Base-by-base conservation (phyloP, 2,113 vertebrate species). In the Mesocricetus auratus region DNA sequence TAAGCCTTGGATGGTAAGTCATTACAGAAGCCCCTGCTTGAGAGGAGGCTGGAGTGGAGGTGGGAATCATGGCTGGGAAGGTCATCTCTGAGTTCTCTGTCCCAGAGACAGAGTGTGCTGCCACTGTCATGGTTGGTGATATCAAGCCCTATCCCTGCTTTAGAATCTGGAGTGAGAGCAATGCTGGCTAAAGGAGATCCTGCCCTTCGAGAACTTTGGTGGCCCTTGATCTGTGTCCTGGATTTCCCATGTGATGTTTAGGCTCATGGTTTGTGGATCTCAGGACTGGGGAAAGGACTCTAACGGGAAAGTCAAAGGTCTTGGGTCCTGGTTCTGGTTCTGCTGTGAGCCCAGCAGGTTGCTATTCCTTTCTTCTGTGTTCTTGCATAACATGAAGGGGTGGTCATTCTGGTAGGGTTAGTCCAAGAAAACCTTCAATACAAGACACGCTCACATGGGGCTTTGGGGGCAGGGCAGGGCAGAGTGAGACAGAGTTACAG, bases 101-200 rank as follows among this genome's bases (percentile, higher is more conserved):
- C 42, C 31, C 7, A 5, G 12, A 39, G n/a, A 39, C 39, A 66
- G 75, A 33, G 10, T 13, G 0, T 5, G 15, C 79, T 31, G 12
- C 31, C 4, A 1, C 19, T 33, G 15, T 21, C 7, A 17, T 8
- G 3, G 3, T 15, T 12, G 12, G 53, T 56, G 53, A 56, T 56
- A 11, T 26, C 7, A 17, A 6, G 2, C 11, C 22, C 22, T 10
- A 7, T 86, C 53, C 36, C 31, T 17, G 26, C 47, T 24, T 22
- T 13, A 42, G 75, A 82, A 79, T 53, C 78, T 33, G 10, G 66
- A 68, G 21, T 42, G n/a, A 90, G 31, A 11, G 1, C 45, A 56
- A 39, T 56, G 17, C 56, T 60, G 3, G 11, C 17, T 47, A 56
- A 39, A 36, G 12, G 31, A 0, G 5, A 26, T 6, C 1, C 0